Percentiles rank a stretch among this genome's conserved stretches.
phyloP scores from a whole-genome alignment of 2,113 vertebrate species.

The Phylloscopus trochiloides region DNA sequence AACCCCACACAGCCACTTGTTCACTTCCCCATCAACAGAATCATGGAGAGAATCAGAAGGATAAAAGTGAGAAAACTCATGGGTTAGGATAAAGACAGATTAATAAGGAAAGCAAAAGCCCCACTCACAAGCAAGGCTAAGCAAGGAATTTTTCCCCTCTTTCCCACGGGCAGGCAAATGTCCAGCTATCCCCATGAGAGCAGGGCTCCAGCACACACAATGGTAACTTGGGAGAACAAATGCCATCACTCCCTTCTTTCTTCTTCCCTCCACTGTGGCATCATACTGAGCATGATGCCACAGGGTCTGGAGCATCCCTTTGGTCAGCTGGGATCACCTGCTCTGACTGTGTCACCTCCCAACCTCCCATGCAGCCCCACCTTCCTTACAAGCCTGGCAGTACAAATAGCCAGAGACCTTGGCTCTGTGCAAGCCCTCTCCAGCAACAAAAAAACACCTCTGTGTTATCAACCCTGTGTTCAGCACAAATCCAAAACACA shows the following conservation, averaged over 20 bases:
- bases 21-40: not conserved
- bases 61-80: not conserved
- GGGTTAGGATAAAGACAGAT: not conserved
- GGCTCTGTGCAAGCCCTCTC: not conserved
- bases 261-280: not conserved
- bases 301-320: not conserved
- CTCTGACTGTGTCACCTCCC: not conserved
- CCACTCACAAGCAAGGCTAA: not conserved
- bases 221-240: not conserved
- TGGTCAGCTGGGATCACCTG: not conserved
- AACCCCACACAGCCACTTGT: accelerated
- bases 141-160: not conserved
- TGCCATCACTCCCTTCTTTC: not conserved
- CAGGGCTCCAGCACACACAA: not conserved
- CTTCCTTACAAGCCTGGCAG: not conserved
- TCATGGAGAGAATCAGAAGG: not conserved
- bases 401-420: not conserved
- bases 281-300: not conserved
- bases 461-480: not conserved
- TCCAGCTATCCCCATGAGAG: not conserved
- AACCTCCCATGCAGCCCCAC: accelerated
- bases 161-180: not conserved
- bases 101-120: not conserved
- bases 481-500: not conserved
- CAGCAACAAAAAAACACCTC: not conserved